Conservation (phyloP, 2,888 invertebrate genomes). For the Opisthograptis luteolata region DNA sequence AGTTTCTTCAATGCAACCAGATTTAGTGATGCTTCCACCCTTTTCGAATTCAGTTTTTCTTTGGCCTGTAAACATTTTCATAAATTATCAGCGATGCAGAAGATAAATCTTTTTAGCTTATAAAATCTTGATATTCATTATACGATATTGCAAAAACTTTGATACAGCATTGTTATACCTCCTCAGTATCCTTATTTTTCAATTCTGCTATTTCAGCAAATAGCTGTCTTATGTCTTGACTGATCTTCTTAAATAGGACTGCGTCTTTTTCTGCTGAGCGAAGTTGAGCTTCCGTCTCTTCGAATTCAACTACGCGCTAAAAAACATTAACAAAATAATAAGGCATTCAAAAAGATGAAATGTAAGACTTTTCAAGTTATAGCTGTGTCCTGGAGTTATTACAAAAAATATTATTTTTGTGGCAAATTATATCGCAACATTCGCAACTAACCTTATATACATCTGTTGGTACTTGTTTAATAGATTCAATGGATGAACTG, state of each 20-base stretch:
- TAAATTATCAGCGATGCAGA: too few relatives aligned
- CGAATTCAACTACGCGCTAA: constrained; percentile 88
- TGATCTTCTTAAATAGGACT: constrained; percentile 86
- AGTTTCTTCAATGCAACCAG: constrained; percentile 94
- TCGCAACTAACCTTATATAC: constrained; percentile 83
- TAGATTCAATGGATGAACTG: constrained; percentile 59
- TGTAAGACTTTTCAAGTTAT: too few relatives aligned
- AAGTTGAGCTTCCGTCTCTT: constrained; percentile 89
- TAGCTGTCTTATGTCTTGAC: constrained; percentile 87
- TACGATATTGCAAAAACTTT: too few relatives aligned
- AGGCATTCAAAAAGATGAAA: too few relatives aligned
- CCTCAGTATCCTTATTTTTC: constrained; percentile 84
- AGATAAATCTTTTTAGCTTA: too few relatives aligned
- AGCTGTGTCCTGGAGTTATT: not conserved
- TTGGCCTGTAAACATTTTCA: constrained; percentile 70
- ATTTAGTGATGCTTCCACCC: constrained; percentile 89
- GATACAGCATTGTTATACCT: constrained; percentile 62
- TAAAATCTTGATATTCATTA: too few relatives aligned
- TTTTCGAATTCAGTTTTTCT: constrained; percentile 86
- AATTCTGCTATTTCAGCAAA: constrained; percentile 88
- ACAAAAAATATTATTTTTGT: too few relatives aligned
- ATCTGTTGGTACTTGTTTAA: constrained; percentile 79
- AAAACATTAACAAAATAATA: not conserved
- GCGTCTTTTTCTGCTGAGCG: constrained; percentile 88
- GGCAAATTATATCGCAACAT: too few relatives aligned